Base-by-base conservation (phyloP, 1,140 invertebrate species). In the Proctacanthus coquilletti region DNA sequence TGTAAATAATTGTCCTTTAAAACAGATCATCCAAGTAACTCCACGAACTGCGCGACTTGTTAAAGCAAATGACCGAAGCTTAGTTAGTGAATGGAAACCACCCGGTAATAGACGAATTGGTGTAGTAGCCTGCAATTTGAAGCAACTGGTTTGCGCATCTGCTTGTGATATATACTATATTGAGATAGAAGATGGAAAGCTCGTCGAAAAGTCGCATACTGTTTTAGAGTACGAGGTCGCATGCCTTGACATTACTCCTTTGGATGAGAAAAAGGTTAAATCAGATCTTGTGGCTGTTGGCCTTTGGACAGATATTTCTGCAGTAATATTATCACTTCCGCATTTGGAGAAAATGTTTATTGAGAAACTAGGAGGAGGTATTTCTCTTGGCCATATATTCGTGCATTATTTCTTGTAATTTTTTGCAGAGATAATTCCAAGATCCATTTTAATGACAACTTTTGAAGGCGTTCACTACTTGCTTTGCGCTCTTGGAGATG, bases 251-350 rank as follows among this genome's bases (percentile, higher is more conserved):
- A 76, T 98, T 13, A 89, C 84, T 5, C 84, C 91, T 0, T 62
- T 94, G 3, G 71, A 74, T 42, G 69, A 71, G 14, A 68, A 66
- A 18, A 53, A 58, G 2, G 71, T 52, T 1, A 72, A 72, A 36
- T 72, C 83, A 0, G 74, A 78, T 23, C 65, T 95, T 10, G 80
- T 88, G 23, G 88, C 87, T 14, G 85, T 97, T 23, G 95, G 94
- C 1, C 66, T 98, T 14, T 98, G 95, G 95, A 95, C 88, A 8
- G 92, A 98, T 51, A 95, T 97, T 45, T 94, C 91, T 0, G 85
- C 89, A 17, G 65, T 85, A 14, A 74, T 96, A 25, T 64, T 95
- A 9, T 70, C 70, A 4, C 51, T 97, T 33, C 88, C 91, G 0
- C 64, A 70, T 30, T 66, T 96, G 14, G 71, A 77, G 42, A 78